Percentiles rank a stretch among this genome's conserved stretches.
These are phyloP conservation scores for Cheilosia urbana DNA, from an alignment of 2,888 invertebrate genomes.

Conservation along the genomic window DNA sequence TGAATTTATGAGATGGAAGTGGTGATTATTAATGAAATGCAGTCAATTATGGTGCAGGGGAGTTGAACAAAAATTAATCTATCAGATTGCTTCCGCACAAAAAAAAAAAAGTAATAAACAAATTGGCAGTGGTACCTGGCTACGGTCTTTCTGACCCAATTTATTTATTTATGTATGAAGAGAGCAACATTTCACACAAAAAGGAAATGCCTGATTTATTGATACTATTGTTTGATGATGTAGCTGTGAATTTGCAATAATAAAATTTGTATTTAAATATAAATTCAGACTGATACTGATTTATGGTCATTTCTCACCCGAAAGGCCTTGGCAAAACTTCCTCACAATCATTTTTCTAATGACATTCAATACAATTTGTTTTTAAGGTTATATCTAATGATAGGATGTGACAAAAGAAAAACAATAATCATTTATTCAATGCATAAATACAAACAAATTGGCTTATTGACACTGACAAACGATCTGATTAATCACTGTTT, in stretches of 20 bases:
- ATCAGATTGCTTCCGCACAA: conserved; percentile 13
- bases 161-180: no score
- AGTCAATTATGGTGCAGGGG: conserved; percentile 2
- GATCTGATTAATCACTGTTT: conserved; percentile 24
- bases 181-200: no score
- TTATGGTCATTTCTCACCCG: neutral
- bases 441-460: conserved; percentile 29
- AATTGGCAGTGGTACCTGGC: neutral
- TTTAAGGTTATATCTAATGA: conserved; percentile 15
- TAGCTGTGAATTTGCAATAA: no score
- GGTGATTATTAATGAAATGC: conserved; percentile 4
- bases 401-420: conserved; percentile 5
- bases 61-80: neutral
- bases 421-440: conserved; percentile 14
- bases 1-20: conserved; percentile 8
- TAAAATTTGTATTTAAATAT: no score
- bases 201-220: no score
- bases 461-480: conserved; percentile 36
- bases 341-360: conserved; percentile 7
- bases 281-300: neutral
- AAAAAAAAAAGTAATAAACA: neutral
- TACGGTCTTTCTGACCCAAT: no score
- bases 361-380: conserved; percentile 13
- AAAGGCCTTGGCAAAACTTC: conserved; percentile 20
- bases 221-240: no score